Percentiles rank a stretch among this genome's conserved stretches.
These are phyloP conservation scores for Microctenopoma lineatum DNA, from an alignment of 2,797 vertebrate species.

Conservation along the genomic window DNA sequence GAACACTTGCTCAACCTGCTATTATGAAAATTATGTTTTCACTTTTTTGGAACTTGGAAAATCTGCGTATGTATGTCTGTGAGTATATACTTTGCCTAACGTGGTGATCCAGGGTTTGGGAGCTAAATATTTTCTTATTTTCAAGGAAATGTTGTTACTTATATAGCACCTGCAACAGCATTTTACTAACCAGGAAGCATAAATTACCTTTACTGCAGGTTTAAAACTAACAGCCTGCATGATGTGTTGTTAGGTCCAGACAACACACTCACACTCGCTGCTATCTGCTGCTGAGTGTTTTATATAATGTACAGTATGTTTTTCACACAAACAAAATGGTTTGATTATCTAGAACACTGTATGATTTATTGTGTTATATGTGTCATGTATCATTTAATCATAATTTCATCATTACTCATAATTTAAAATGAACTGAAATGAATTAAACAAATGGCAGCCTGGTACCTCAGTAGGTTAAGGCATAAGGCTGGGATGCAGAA, in stretches of 20 bases:
- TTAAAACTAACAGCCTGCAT: not conserved
- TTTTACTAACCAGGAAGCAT: not conserved
- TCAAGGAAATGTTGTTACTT: not conserved
- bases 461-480: no score
- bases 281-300: conserved; percentile 1
- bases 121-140: conserved; percentile 4
- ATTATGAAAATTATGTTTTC: conserved; percentile 76
- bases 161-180: conserved; percentile 1
- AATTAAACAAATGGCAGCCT: not conserved
- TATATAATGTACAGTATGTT: not conserved
- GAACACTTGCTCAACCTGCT: conserved; percentile 76
- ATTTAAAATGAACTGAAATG: not conserved
- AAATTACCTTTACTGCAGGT: no score
- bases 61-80: conserved; percentile 35
- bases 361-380: not conserved
- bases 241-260: not conserved
- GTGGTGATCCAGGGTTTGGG: conserved; percentile 26
- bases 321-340: not conserved
- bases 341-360: not conserved
- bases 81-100: conserved; percentile 37
- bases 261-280: not conserved
- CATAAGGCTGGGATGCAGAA: no score
- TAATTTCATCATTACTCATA: not conserved
- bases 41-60: conserved; percentile 59
- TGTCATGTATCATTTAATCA: no score